A percentile compares a stretch with the other conserved stretches of the same genome.
Conservation (phyloP, 2,888 invertebrate species). For the Acrobeloides nanus region DNA sequence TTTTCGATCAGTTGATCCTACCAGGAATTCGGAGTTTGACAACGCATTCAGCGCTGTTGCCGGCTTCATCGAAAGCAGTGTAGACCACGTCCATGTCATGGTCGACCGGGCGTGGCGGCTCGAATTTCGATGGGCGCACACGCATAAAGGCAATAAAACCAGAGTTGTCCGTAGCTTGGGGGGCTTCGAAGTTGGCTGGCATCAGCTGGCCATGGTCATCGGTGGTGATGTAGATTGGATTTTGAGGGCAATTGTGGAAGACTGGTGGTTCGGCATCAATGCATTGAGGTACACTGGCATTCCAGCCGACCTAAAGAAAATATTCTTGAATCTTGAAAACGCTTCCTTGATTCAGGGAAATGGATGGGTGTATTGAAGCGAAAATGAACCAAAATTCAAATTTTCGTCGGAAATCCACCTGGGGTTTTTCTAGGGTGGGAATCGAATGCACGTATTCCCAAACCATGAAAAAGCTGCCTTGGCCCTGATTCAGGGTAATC, state of each 20-base stretch:
- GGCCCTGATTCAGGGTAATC: too few relatives aligned
- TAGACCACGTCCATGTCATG: conserved; percentile 81
- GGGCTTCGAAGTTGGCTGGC: conserved; percentile 85
- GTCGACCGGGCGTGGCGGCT: conserved; percentile 40
- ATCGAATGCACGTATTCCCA: too few relatives aligned
- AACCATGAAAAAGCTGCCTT: too few relatives aligned
- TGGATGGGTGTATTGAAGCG: too few relatives aligned
- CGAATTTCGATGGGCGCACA: conserved; percentile 80
- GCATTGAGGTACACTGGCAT: conserved; percentile 51
- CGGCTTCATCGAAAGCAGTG: conserved; percentile 91
- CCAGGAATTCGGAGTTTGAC: conserved; percentile 69
- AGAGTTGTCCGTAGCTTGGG: conserved; percentile 86
- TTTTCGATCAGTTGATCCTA: conserved; percentile 8
- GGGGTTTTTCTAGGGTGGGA: too few relatives aligned
- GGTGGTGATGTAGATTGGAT: conserved; percentile 79
- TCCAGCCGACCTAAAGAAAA: conserved; percentile 50
- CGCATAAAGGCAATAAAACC: conserved; percentile 80
- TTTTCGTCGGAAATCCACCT: too few relatives aligned
- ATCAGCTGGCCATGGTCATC: conserved; percentile 75
- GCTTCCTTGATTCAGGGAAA: too few relatives aligned
- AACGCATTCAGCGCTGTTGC: conserved; percentile 91
- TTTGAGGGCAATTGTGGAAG: conserved; percentile 89
- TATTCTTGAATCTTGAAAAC: conserved; percentile 1
- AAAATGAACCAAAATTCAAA: too few relatives aligned
- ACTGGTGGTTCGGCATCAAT: conserved; percentile 84